These are phyloP conservation scores for Mamestra configurata DNA, from an alignment of 1,140 invertebrate genomes.

Conservation along the genomic window DNA sequence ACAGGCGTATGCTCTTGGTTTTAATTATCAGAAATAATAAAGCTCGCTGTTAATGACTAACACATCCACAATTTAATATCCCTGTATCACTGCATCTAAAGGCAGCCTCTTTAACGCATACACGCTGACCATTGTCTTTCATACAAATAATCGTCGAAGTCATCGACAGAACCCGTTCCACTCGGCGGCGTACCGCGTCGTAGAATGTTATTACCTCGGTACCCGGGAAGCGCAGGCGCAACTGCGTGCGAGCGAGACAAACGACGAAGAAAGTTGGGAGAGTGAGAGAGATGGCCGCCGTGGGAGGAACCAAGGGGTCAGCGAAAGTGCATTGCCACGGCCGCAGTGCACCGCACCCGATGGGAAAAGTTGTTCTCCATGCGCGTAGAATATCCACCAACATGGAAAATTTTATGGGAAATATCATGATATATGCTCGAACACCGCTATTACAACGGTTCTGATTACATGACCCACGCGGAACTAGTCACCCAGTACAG, in stretches of 20 bases:
- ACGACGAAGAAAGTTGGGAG: slow-evolving; percentile 69
- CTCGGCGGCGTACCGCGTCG: slow-evolving; percentile 82
- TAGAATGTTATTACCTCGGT: slow-evolving; percentile 87
- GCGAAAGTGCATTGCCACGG: slow-evolving; percentile 87
- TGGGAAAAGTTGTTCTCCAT: slow-evolving; percentile 82
- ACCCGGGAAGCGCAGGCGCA: slow-evolving; percentile 85
- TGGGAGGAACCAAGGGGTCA: slow-evolving; percentile 85
- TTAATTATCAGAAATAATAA: not conserved
- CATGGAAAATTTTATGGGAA: slow-evolving; percentile 74
- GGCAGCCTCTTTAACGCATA: slow-evolving; percentile 62
- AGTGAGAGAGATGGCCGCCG: slow-evolving; percentile 73
- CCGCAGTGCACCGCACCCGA: slow-evolving; percentile 79
- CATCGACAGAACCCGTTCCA: slow-evolving; percentile 86
- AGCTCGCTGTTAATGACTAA: slow-evolving; percentile 32
- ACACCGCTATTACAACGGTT: slow-evolving; percentile 40
- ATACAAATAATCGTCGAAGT: slow-evolving; percentile 83
- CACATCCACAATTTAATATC: slow-evolving; percentile 37
- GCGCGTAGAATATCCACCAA: slow-evolving; percentile 76
- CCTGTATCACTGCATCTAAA: slow-evolving; percentile 52
- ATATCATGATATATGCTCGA: slow-evolving; percentile 50
- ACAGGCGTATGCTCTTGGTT: not conserved
- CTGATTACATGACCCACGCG: not conserved
- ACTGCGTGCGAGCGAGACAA: slow-evolving; percentile 71
- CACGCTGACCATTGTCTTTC: slow-evolving; percentile 82
- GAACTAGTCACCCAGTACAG: not conserved